Evolutionary conservation across 2,888 invertebrate species (phyloP).

Genomic region (Pyrocoelia pectoralis): DNA sequence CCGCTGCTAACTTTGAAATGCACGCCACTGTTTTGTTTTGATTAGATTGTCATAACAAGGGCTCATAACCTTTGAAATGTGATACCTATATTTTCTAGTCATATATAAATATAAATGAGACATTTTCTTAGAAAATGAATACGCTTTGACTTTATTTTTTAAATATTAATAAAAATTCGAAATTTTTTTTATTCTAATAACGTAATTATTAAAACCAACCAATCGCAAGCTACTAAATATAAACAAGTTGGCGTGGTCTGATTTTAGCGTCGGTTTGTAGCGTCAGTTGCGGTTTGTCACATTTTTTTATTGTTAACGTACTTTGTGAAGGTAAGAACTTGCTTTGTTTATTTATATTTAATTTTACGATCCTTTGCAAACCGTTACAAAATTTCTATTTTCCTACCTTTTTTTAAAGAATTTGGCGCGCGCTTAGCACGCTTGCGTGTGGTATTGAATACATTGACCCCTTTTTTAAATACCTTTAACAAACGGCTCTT

Average conservation of each 20-base stretch:
- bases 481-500: neutral
- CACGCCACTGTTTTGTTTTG: too few relatives aligned
- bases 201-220: constrained; percentile 8
- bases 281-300: constrained; percentile 1
- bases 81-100: too few relatives aligned
- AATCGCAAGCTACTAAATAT: constrained; percentile 9
- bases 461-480: constrained; percentile 20
- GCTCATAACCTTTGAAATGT: too few relatives aligned
- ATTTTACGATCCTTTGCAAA: neutral
- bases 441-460: constrained; percentile 24
- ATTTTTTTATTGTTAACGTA: neutral
- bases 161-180: neutral
- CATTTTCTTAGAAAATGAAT: too few relatives aligned
- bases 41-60: too few relatives aligned
- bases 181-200: neutral
- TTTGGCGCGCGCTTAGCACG: constrained; percentile 27
- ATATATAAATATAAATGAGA: too few relatives aligned
- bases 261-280: constrained; percentile 3
- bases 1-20: too few relatives aligned
- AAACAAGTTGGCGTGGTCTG: constrained; percentile 17
- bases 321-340: neutral
- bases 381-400: neutral
- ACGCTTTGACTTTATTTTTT: too few relatives aligned
- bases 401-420: neutral
- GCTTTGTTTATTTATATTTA: neutral